These are phyloP conservation scores for Leptopilina syphax DNA, from an alignment of 2,888 invertebrate genomes.

Conservation along the genomic window DNA sequence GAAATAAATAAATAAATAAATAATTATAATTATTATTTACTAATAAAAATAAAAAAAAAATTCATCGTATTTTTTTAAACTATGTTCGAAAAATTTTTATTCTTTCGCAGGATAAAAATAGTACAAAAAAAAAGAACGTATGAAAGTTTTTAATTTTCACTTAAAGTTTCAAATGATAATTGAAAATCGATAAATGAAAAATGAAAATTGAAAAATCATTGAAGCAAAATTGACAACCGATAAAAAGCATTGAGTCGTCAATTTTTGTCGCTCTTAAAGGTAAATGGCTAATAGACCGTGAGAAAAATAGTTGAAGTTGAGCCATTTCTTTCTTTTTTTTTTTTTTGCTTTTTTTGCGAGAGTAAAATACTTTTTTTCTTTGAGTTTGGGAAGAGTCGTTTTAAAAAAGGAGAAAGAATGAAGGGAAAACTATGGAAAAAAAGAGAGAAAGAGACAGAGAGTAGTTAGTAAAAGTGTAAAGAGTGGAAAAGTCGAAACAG, in stretches of 20 bases:
- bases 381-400: slow-evolving; percentile 23
- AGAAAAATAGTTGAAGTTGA: background rate
- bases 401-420: too few relatives aligned
- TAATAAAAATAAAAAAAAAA: too few relatives aligned
- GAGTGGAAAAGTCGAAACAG: slow-evolving; percentile 59
- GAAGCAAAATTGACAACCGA: background rate
- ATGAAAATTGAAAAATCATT: too few relatives aligned
- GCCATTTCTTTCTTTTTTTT: background rate
- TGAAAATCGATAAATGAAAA: too few relatives aligned
- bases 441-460: slow-evolving; percentile 41
- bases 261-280: background rate
- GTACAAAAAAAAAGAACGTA: too few relatives aligned
- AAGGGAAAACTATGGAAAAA: background rate
- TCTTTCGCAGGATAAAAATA: too few relatives aligned
- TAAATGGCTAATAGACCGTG: slow-evolving; percentile 4
- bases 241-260: background rate
- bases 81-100: too few relatives aligned
- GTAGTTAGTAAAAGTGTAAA: slow-evolving; percentile 62
- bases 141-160: too few relatives aligned
- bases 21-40: too few relatives aligned
- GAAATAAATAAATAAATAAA: too few relatives aligned
- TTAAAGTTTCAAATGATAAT: too few relatives aligned
- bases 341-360: background rate
- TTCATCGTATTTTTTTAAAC: too few relatives aligned
- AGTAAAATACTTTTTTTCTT: slow-evolving; percentile 36